Base-by-base conservation (phyloP, 2,113 vertebrate species). In the Apistogramma diplotaenia region DNA sequence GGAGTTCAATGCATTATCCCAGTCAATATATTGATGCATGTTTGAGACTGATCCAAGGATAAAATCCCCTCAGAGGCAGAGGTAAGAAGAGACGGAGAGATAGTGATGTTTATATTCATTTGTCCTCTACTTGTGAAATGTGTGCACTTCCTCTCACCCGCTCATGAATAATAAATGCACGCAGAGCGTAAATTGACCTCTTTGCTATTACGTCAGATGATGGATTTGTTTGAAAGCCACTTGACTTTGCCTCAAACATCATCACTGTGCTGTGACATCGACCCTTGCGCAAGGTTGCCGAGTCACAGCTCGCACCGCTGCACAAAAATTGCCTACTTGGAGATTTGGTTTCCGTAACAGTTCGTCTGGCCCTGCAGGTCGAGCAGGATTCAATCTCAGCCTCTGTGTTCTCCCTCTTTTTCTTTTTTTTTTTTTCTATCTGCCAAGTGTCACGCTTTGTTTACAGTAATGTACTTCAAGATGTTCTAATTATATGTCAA, bases 41-140 rank as follows among this genome's bases (percentile, higher is more conserved):
- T 86, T 82, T 86, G 78, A 86, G 87, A 78, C 82, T 85, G 85
- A 92, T 92, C 86, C 90, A 91, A 89, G 90, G 91, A 84, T 88
- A 84, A 91, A 87, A 86, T 78, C 86, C 86, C 86, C 87, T 81
- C 75, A 19, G 89, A 91, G 85, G 89, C 76, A 80, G 80, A 72
- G 71, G 85, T 82, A 85, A 84, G 76, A 84, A 62, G 81, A 87
- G 65, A 74, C 56, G 59, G 70, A 79, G 62, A 74, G 86, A 74
- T 76, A 72, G 76, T 73, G 81, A 87, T 91, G 87, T 91, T 93
- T 91, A 83, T 92, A 90, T 91, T 92, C 79, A 89, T 92, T 89
- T 89, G 90, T 89, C 89, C 89, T 90, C 88, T 84, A 43, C 75
- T 83, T 79, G 57, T 35, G 71, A 85, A 73, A 87, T 21, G 61